These are phyloP conservation scores for Lycorma delicatula DNA, from an alignment of 1,140 invertebrate species.

Conservation along the genomic window DNA sequence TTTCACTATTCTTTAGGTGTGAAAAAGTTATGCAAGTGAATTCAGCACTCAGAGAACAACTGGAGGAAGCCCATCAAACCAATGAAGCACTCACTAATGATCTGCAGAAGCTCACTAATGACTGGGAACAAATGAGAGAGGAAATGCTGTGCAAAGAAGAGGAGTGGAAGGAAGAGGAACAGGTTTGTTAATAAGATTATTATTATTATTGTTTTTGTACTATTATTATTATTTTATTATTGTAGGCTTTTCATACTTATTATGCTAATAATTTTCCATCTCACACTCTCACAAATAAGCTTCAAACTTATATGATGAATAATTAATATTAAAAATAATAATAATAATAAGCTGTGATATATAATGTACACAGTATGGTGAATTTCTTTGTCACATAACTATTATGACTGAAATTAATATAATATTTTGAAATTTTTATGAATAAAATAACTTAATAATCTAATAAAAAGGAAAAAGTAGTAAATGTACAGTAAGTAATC, in stretches of 20 bases:
- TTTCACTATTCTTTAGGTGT: conserved; percentile 52
- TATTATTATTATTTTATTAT: neutral
- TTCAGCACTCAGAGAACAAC: conserved; percentile 68
- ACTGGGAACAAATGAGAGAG: conserved; percentile 79
- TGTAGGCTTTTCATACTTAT: neutral
- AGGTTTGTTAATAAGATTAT: conserved; percentile 40
- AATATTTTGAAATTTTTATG: too few relatives aligned
- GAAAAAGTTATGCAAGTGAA: conserved; percentile 78
- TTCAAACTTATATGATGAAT: neutral
- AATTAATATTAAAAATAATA: neutral
- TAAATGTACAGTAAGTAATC: too few relatives aligned
- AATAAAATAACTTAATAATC: too few relatives aligned
- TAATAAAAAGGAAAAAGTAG: too few relatives aligned
- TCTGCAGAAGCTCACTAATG: conserved; percentile 79
- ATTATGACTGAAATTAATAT: too few relatives aligned
- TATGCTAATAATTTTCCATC: neutral
- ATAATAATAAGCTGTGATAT: neutral
- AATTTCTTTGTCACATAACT: too few relatives aligned
- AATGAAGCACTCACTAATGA: conserved; percentile 85
- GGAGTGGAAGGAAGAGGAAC: conserved; percentile 91
- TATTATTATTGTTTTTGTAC: neutral
- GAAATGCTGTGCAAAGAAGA: conserved; percentile 83
- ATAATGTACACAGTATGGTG: too few relatives aligned
- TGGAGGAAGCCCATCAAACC: conserved; percentile 83
- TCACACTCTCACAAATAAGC: neutral